These are phyloP conservation scores for Microcebus murinus DNA, from an alignment of 2,113 vertebrate species.

Conservation along the genomic window DNA sequence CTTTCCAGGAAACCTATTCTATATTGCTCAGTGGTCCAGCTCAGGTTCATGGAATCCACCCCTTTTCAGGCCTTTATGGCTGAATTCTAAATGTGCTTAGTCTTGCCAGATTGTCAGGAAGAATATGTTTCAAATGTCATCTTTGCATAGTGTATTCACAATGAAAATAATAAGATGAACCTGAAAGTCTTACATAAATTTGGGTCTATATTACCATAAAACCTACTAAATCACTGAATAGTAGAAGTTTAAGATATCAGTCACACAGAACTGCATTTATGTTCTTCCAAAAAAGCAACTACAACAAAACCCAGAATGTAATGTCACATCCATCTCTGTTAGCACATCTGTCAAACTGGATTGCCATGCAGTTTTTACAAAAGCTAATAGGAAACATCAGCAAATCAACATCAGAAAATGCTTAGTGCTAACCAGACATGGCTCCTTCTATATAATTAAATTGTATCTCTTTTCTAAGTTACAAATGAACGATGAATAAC, in stretches of 20 bases:
- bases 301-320: slow-evolving; percentile 67
- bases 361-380: neutral
- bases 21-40: neutral
- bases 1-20: neutral
- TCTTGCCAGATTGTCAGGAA: neutral
- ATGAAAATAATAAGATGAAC: slow-evolving; percentile 53
- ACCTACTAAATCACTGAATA: slow-evolving; percentile 52
- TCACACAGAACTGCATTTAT: slow-evolving; percentile 57
- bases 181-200: slow-evolving; percentile 57
- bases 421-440: neutral
- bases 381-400: slow-evolving; percentile 54
- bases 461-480: slow-evolving; percentile 39
- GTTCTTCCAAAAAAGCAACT: slow-evolving; percentile 71
- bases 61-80: neutral
- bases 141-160: neutral
- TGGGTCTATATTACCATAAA: slow-evolving; percentile 54
- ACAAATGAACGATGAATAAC: neutral
- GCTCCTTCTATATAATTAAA: slow-evolving; percentile 22
- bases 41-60: neutral
- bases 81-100: neutral
- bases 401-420: slow-evolving; percentile 21
- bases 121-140: neutral
- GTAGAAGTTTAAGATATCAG: slow-evolving; percentile 60
- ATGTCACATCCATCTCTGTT: slow-evolving; percentile 66
- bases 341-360: slow-evolving; percentile 62